Conservation (phyloP, 2,797 vertebrate genomes). For the Mormyrus hasselquistii region DNA sequence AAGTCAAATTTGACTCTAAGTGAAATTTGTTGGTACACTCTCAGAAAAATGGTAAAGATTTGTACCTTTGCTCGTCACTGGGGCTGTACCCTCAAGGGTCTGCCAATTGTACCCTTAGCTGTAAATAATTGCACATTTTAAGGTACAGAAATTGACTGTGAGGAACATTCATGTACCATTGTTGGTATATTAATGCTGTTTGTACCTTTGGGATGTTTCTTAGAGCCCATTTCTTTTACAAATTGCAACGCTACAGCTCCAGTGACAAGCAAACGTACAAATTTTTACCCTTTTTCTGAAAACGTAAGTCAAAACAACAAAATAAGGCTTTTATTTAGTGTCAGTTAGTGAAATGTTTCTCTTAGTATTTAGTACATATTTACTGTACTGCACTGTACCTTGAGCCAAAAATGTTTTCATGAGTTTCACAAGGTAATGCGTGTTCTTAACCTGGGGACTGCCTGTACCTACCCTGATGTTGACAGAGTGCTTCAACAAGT, state of each 20-base stretch:
- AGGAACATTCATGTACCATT: not conserved
- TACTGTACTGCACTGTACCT: not conserved
- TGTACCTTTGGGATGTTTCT: not conserved
- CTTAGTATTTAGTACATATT: not conserved
- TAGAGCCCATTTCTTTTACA: not conserved
- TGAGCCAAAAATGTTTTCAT: not conserved
- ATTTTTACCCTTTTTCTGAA: not conserved
- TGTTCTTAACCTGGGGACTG: not conserved
- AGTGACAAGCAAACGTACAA: not conserved
- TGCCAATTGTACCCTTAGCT: not conserved
- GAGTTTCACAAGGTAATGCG: not conserved
- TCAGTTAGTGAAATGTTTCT: not conserved
- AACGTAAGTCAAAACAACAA: not conserved
- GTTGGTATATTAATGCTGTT: not conserved
- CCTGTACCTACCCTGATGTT: constrained; percentile 18
- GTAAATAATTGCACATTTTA: not conserved
- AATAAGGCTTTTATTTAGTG: not conserved
- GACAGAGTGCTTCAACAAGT: constrained; percentile 28
- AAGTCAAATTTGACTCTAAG: not conserved
- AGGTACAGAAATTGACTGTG: not conserved
- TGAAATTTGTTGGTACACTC: not conserved
- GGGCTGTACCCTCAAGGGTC: not conserved
- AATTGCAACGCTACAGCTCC: not conserved
- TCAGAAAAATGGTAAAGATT: not conserved
- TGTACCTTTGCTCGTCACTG: not conserved